Evolutionary conservation across 2,888 invertebrate species (phyloP), one percentile per base, ranked within the genome.

Genomic region (Apamea anceps): DNA sequence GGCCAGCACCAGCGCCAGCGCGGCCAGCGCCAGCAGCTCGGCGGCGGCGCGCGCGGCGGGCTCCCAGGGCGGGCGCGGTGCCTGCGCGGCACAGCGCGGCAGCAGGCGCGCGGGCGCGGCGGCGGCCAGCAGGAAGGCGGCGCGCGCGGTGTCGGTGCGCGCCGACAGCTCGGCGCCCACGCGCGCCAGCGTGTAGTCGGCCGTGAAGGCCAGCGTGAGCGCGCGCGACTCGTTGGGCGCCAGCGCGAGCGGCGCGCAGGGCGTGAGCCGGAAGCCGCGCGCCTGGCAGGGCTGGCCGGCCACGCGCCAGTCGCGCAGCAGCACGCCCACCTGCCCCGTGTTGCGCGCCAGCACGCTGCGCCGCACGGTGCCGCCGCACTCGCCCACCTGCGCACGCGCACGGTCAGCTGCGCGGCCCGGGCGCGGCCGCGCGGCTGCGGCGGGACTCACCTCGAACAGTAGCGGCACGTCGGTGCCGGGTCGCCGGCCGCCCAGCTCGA

Each of bases 311-410:
- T 90, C 94, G 88, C 93, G 93, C 85, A 99, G 97, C 87, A 97
- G 97, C 91, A 99, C 98, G n/a, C 98, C 98, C 87, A 99, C 97
- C 92, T 98, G 98, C 2, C 99, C 99, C n/a, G 98, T 98, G 96
- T 99, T 99, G 89, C 98, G 97, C 42, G 92, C 18, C 98, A 83
- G 0, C 80, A 93, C 76, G 66, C 89, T 84, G 89, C 92, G 92
- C 99, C 63, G 90, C 91, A 95, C 99, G 98, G 97, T 15, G 82
- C 65, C 88, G 80, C 88, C 88, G 85, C 98, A 97, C 15, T 98
- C 98, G 18, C 98, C 98, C 94, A 99, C 99, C 67, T 90, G 75
- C 79, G 0, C 67, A 13, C 37, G 32, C n/a, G 0, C 72, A 0
- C 7, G 25, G 51, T 37, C 32, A n/a, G 51, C 42, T n/a, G 5